Evolutionary conservation across 1,140 invertebrate genomes (phyloP), one percentile per base, ranked within the genome.

Genomic region (Samia ricini): DNA sequence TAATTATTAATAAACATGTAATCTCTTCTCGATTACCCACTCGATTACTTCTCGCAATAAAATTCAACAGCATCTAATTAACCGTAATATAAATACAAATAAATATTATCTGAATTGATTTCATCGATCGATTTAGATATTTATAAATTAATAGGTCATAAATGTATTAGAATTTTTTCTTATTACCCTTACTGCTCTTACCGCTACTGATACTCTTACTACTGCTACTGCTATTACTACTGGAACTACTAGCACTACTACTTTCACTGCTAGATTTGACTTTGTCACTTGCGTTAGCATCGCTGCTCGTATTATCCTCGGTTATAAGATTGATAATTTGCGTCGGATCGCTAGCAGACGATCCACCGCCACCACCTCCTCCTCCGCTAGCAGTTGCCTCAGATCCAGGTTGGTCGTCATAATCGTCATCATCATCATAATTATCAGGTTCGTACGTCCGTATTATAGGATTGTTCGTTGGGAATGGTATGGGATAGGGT

Each of bases 401-500:
- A n/a, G 55, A 4, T 42, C n/a, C 33, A 12, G 33, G 15, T 1
- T 15, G 33, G 18, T 49, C 50, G 22, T 56, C 64, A 2, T 57
- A 10, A 24, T 36, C 49, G n/a, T 6, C 21, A 49, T 58, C 49
- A 23, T 61, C 61, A n/a, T 62, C 63, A 33, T 65, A 42, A 4
- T 61, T 61, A 33, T 61, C 65, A 49, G 61, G 15, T 29, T 66
- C 50, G 4, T 8, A 21, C n/a, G 57, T 58, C 19, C 56, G 15
- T 15, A 22, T 21, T 20, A 58, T 56, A 10, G 51, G 60, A 20
- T 61, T 55, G 51, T 61, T 61, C n/a, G 51, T 61, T 21, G 77
- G 71, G 36, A 76, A 63, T 6, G 77, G 77, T 62, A 80, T 74
- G 6, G 79, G 79, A 57, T 62, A 80, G 33, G 79, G 77, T 54